phyloP scores from a whole-genome alignment of 2,797 vertebrate genomes.

The Pseudochirops corinnae region DNA sequence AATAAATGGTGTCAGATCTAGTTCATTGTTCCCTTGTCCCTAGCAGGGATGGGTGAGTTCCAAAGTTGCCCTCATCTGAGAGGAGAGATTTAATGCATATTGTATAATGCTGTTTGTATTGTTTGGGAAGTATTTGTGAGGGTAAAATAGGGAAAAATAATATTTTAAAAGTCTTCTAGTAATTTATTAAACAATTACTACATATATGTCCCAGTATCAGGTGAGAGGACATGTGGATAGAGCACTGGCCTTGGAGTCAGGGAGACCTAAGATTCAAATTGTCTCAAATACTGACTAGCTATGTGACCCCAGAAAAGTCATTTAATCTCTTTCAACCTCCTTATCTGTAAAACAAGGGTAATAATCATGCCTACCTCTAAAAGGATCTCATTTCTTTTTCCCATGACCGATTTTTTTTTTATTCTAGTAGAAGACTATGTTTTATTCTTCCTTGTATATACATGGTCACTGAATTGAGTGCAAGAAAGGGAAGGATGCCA shows the following conservation, averaged over 20 bases:
- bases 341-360: neutral
- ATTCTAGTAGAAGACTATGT: neutral
- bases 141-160: neutral
- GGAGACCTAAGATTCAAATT: neutral
- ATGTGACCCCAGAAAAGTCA: neutral
- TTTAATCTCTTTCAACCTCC: neutral
- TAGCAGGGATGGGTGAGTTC: neutral
- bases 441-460: neutral
- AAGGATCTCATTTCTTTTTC: neutral
- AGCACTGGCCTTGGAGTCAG: neutral
- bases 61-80: neutral
- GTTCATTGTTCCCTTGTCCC: neutral
- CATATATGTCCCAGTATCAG: neutral
- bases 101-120: neutral
- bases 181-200: neutral
- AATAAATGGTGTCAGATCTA: neutral
- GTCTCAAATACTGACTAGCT: neutral
- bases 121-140: neutral
- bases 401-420: neutral
- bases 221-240: neutral
- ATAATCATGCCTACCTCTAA: neutral
- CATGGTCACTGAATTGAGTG: neutral
- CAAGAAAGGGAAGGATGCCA: neutral
- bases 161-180: neutral
- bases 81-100: neutral